Conservation (phyloP, 2,797 vertebrate genomes). For the Pseudopleuronectes americanus region DNA sequence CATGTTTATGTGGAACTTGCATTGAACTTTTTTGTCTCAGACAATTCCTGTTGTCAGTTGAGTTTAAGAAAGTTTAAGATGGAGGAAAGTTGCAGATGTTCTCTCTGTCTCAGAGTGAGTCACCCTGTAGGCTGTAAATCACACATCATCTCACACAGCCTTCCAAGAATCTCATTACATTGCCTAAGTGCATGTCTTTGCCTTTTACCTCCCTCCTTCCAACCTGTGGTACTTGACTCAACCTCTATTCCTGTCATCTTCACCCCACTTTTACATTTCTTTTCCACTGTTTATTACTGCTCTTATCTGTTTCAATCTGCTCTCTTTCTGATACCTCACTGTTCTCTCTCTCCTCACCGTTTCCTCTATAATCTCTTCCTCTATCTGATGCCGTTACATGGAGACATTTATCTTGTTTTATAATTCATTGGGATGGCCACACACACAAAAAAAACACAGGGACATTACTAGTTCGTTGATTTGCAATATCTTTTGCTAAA, state of each 20-base stretch:
- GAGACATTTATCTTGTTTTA: constrained; percentile 26
- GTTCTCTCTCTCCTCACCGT: not conserved
- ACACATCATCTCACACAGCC: constrained; percentile 30
- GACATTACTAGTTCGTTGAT: constrained; percentile 2
- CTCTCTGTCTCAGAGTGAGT: constrained; percentile 48
- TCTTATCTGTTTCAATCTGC: constrained; percentile 35
- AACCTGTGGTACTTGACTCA: constrained; percentile 41
- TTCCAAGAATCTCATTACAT: constrained; percentile 51
- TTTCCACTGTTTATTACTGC: constrained; percentile 28
- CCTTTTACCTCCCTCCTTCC: constrained; percentile 31
- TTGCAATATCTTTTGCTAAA: constrained; percentile 2
- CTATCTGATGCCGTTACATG: constrained; percentile 16
- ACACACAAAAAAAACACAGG: constrained; percentile 2
- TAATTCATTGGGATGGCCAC: constrained; percentile 27
- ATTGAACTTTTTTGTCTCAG: not conserved
- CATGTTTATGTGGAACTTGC: not conserved
- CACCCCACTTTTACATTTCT: constrained; percentile 26
- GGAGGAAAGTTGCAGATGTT: constrained; percentile 35
- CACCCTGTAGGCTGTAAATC: constrained; percentile 40
- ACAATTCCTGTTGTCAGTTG: constrained; percentile 8
- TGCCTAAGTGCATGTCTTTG: constrained; percentile 51
- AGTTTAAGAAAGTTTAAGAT: constrained; percentile 30
- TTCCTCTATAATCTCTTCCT: not conserved
- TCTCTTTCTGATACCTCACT: constrained; percentile 7
- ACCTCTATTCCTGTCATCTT: constrained; percentile 15